phyloP scores from a whole-genome alignment of 2,797 vertebrate genomes.

The Chelon labrosus region DNA sequence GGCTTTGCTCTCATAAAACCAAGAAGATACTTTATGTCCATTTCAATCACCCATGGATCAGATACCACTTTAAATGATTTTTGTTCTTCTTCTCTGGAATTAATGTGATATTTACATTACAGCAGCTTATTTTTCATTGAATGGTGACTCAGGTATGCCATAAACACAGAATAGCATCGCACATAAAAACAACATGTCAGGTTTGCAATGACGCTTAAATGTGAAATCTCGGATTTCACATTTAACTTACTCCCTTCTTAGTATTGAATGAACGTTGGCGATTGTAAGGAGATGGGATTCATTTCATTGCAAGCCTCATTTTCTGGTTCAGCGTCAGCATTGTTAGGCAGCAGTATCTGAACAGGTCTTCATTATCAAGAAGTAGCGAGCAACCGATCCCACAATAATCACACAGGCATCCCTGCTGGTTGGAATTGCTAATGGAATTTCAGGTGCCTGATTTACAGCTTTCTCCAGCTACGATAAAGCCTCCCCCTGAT shows the following conservation, averaged over 20 bases:
- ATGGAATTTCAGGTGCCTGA: conserved; percentile 75
- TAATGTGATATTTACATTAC: not conserved
- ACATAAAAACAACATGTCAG: not conserved
- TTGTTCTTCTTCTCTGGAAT: not conserved
- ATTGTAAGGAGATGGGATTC: conserved; percentile 2
- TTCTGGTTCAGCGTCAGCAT: conserved; percentile 25
- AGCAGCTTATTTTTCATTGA: not conserved
- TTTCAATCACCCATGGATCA: not conserved
- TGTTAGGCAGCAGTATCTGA: conserved; percentile 41
- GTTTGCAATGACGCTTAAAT: not conserved
- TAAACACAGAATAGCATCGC: not conserved
- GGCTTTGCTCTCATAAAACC: not conserved
- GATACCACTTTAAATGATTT: not conserved
- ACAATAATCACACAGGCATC: conserved; percentile 64
- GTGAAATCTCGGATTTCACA: too few species aligned
- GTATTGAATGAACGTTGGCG: too few species aligned
- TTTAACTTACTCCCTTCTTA: not conserved
- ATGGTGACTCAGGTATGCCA: not conserved
- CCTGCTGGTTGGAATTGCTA: conserved; percentile 65
- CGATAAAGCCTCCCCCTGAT: conserved; percentile 59
- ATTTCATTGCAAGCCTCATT: conserved; percentile 30
- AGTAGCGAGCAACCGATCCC: conserved; percentile 45
- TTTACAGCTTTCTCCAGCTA: conserved; percentile 58
- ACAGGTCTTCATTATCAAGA: conserved; percentile 64
- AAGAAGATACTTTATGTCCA: not conserved